These are phyloP conservation scores for Brienomyrus brachyistius DNA, from an alignment of 2,113 vertebrate genomes.

Conservation along the genomic window DNA sequence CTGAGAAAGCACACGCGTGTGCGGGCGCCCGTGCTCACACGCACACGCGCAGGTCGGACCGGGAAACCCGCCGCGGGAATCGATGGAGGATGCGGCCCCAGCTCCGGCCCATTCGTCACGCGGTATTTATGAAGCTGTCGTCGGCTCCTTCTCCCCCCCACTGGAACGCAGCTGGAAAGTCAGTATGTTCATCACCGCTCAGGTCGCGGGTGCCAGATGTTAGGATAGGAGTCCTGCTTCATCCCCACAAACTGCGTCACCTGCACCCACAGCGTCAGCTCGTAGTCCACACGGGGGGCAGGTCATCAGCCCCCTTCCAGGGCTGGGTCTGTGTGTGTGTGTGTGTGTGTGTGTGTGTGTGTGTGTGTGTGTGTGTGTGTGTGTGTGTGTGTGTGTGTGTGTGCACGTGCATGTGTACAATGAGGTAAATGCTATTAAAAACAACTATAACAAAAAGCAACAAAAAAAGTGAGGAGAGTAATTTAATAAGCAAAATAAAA, in stretches of 20 bases:
- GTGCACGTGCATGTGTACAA: background rate
- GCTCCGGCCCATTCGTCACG: slow-evolving; percentile 54
- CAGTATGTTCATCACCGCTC: background rate
- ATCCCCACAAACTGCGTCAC: background rate
- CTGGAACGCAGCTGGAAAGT: background rate
- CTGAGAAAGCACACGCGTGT: background rate
- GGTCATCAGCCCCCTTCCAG: background rate
- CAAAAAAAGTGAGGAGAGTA: background rate
- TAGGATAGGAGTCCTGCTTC: background rate
- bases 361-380: background rate
- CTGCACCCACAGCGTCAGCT: background rate
- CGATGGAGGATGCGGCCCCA: slow-evolving; percentile 63
- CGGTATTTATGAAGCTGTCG: slow-evolving; percentile 66
- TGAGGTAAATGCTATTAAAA: background rate
- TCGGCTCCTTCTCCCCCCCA: slow-evolving; percentile 17
- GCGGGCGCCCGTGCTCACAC: slow-evolving; percentile 15
- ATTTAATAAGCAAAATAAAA: background rate
- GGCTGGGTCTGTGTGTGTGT: background rate
- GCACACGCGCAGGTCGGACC: background rate
- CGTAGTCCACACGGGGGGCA: background rate
- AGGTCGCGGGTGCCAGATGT: background rate
- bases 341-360: background rate
- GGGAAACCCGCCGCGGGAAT: slow-evolving; percentile 52
- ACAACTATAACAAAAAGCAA: background rate
- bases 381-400: background rate